Evolutionary conservation across 2,797 vertebrate genomes (phyloP).

Genomic region (Rallus crepitans): DNA sequence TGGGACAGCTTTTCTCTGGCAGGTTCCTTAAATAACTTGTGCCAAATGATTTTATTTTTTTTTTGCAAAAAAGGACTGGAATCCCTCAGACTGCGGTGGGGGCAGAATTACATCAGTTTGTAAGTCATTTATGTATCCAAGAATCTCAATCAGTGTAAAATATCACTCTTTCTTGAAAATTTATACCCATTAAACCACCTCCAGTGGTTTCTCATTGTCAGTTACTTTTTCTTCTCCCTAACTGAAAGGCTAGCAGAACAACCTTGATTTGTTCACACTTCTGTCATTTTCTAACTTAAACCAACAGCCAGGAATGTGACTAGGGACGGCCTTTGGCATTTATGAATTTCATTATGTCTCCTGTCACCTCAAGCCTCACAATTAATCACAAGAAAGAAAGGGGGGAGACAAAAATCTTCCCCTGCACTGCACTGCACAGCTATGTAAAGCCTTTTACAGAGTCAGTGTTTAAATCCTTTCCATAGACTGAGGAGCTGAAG

Average conservation of each 20-base stretch:
- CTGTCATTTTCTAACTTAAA: constrained; percentile 70
- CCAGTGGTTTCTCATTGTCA: constrained; percentile 62
- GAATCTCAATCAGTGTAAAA: constrained; percentile 14
- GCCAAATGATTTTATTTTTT: not conserved
- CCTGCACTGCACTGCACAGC: constrained; percentile 31
- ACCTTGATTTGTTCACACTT: constrained; percentile 74
- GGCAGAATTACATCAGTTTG: not conserved
- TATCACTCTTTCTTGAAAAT: constrained; percentile 22
- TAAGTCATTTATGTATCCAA: constrained; percentile 25
- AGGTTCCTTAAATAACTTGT: constrained; percentile 7
- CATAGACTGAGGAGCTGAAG: constrained; percentile 40
- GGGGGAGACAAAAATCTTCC: not conserved
- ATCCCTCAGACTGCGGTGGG: not conserved
- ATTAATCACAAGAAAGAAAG: constrained; percentile 70
- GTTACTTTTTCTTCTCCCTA: constrained; percentile 48
- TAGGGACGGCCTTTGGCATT: constrained; percentile 67
- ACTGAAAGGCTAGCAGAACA: constrained; percentile 46
- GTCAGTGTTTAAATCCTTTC: constrained; percentile 57
- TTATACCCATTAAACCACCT: constrained; percentile 52
- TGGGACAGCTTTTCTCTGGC: not conserved
- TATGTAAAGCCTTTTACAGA: constrained; percentile 50
- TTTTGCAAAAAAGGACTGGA: constrained; percentile 16
- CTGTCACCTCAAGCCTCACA: constrained; percentile 66
- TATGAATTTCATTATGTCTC: constrained; percentile 73
- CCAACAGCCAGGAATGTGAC: constrained; percentile 73